Evolutionary conservation across 2,888 invertebrate genomes (phyloP).

Genomic region (Drosophila picticornis): DNA sequence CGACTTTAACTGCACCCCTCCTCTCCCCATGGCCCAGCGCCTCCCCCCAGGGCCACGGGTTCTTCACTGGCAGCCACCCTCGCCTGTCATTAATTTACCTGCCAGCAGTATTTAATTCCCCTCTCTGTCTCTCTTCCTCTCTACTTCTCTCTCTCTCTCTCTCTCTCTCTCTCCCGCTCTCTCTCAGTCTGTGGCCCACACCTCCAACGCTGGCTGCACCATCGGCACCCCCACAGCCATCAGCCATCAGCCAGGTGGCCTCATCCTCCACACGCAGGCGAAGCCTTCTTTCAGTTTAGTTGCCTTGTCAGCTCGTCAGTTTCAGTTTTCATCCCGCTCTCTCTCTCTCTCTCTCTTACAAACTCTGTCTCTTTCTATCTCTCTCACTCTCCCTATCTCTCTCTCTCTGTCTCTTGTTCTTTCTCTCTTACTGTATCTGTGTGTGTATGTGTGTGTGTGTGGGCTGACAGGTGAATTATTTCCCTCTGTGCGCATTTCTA

Average conservation of each 20-base stretch:
- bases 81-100: slow-evolving; percentile 63
- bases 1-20: slow-evolving; percentile 47
- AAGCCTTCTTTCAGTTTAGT: slow-evolving; percentile 69
- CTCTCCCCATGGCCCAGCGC: slow-evolving; percentile 5
- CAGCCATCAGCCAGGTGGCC: slow-evolving; percentile 4
- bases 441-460: slow-evolving; percentile 35
- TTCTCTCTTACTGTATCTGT: slow-evolving; percentile 4
- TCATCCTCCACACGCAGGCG: slow-evolving; percentile 63
- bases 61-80: slow-evolving; percentile 54
- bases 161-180: not conserved
- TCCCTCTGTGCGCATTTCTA: slow-evolving; percentile 79
- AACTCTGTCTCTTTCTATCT: slow-evolving; percentile 9
- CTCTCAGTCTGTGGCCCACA: not conserved
- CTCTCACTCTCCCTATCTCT: slow-evolving; percentile 12
- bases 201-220: slow-evolving; percentile 7
- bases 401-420: slow-evolving; percentile 7
- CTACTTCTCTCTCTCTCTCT: not conserved
- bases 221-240: not conserved
- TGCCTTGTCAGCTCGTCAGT: slow-evolving; percentile 76
- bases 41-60: not conserved
- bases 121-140: not conserved
- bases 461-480: slow-evolving; percentile 82
- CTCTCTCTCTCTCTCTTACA: slow-evolving; percentile 9
- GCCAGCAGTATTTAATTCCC: slow-evolving; percentile 53
- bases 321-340: slow-evolving; percentile 66